Percentiles rank a stretch among this genome's conserved stretches.
Evolutionary conservation across 2,113 vertebrate species (phyloP).

Genomic region (Aythya baeri): DNA sequence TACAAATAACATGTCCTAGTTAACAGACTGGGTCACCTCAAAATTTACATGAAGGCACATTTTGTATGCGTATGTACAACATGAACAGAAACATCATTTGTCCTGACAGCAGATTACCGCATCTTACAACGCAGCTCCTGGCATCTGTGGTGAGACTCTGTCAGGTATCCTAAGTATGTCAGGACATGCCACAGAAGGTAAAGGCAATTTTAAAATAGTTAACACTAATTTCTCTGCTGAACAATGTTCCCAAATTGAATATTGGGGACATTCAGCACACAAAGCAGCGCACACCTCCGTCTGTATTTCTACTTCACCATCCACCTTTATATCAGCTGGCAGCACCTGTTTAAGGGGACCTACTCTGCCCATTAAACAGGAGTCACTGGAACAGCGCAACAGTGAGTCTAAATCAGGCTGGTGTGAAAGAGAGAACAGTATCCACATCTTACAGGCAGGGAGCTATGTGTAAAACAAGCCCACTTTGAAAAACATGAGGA

Average conservation of each 20-base stretch:
- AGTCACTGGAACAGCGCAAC: background rate
- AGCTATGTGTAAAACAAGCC: background rate
- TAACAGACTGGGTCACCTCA: background rate
- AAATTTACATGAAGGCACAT: background rate
- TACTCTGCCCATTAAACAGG: background rate
- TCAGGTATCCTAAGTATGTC: conserved; percentile 52
- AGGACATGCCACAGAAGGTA: conserved; percentile 61
- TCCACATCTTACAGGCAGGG: background rate
- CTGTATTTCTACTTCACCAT: background rate
- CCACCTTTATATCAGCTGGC: background rate
- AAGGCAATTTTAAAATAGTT: conserved; percentile 63
- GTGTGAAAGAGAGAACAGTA: background rate
- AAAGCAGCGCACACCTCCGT: conserved; percentile 4
- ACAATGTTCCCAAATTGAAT: conserved; percentile 40
- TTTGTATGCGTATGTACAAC: background rate
- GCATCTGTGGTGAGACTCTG: background rate
- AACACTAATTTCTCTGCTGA: conserved; percentile 33
- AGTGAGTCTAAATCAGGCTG: background rate
- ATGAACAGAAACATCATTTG: background rate
- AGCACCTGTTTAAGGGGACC: background rate
- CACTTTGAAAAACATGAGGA: background rate
- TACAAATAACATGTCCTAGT: background rate
- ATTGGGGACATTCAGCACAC: conserved; percentile 42
- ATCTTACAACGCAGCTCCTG: background rate
- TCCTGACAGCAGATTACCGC: background rate